Evolutionary conservation across 2,888 invertebrate species (phyloP), one percentile per base, ranked within the genome.

Genomic region (Drosophila bunnanda): DNA sequence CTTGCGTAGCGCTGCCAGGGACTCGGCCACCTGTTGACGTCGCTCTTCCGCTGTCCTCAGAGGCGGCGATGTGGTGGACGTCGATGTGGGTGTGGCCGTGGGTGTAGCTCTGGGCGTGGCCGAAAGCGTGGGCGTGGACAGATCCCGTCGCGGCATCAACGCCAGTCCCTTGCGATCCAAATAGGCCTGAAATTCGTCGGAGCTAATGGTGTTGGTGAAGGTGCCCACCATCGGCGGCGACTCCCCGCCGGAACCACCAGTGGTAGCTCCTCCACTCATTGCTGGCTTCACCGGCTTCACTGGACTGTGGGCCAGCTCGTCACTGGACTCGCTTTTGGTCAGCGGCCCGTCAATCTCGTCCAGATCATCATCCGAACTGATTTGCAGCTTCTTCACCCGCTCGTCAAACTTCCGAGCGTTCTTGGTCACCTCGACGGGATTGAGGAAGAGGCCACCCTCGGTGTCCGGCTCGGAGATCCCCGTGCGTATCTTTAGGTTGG

Each of bases 321-420:
- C 91, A 59, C 91, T 91, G 58, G 92, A 92, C 53, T 92, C 90
- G 57, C 91, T 91, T 68, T 91, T 91, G 0, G 91, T 91, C 54
- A 92, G 60, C 4, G 89, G 89, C 20, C 90, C 91, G 39, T 91
- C 92, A 15, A 92, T 90, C 10, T 92, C 92, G 56, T 93, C 93
- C 30, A 92, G 78, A 79, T 93, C 92, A 73, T 91, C 92, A 48
- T 92, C 92, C 6, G 91, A 91, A 43, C 90, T 84, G 22, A 93
- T 88, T 48, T 92, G 89, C 17, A 92, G 71, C 43, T 90, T 91
- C 61, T 91, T 92, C 0, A 92, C 91, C 17, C 92, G 82, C 59
- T 91, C 92, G 72, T 93, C 93, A 58, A 93, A 93, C 64, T 91
- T 92, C 75, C 92, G 92, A 12, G 91, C 93, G 80, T 93, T 93